phyloP scores from a whole-genome alignment of 23 tunicate species.

The Ascidia mentula region DNA sequence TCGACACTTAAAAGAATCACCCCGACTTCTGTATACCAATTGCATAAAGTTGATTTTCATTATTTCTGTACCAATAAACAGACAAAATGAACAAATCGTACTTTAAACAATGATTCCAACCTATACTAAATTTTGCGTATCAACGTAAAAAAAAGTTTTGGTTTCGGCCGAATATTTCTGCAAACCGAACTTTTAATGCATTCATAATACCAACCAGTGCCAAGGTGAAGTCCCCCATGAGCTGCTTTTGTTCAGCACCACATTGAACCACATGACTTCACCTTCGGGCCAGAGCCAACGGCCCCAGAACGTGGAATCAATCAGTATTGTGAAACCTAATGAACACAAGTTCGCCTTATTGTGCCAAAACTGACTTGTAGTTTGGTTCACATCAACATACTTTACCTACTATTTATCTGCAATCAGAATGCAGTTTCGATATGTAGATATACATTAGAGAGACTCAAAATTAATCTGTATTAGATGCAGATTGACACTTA shows the following conservation, averaged over 20 bases:
- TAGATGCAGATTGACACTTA: slow-evolving; percentile 4
- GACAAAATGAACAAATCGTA: no score
- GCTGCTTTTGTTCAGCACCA: slow-evolving; percentile 78
- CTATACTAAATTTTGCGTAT: no score
- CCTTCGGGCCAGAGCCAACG: slow-evolving; percentile 87
- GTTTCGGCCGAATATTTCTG: no score
- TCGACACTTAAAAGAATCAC: no score
- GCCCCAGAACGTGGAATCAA: slow-evolving; percentile 83
- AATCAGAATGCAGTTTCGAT: no score
- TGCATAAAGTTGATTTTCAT: no score
- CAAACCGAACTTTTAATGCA: neutral
- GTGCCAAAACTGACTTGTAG: no score
- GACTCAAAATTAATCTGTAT: neutral
- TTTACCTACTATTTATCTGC: no score
- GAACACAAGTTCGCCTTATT: neutral
- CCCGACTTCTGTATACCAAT: no score
- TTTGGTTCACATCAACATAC: no score
- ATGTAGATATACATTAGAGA: neutral
- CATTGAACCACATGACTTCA: slow-evolving; percentile 86
- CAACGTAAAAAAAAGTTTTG: no score
- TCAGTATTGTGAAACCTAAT: slow-evolving; percentile 28
- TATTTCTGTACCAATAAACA: no score
- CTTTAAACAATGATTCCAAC: neutral
- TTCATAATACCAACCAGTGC: slow-evolving; percentile 60
- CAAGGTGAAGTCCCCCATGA: slow-evolving; percentile 92